Evolutionary conservation across 2,797 vertebrate species (phyloP).

Genomic region (Enteromius viviparus): DNA sequence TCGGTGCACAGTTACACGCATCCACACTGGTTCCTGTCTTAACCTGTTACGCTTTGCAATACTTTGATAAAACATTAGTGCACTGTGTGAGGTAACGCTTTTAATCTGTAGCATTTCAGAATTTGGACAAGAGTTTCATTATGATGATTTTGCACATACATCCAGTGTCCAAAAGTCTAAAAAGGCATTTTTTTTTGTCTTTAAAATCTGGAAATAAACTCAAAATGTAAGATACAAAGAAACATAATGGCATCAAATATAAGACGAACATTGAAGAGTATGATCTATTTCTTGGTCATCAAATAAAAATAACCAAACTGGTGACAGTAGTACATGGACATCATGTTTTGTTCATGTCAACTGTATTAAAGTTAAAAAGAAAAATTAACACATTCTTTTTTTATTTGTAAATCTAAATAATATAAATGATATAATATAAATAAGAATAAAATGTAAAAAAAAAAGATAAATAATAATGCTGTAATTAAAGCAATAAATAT

Average conservation of each 20-base stretch:
- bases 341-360: not conserved
- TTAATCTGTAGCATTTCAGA: constrained; percentile 6
- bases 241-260: not conserved
- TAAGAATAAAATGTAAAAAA: not conserved
- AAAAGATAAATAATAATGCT: not conserved
- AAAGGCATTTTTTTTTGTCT: too few species aligned
- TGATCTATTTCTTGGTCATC: not conserved
- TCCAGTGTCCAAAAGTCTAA: not conserved
- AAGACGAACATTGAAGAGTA: not conserved
- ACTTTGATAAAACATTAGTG: constrained; percentile 8
- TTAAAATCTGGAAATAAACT: not conserved
- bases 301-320: not conserved
- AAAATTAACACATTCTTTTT: not conserved
- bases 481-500: not conserved
- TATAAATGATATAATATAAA: not conserved
- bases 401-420: not conserved
- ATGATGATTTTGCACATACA: not conserved
- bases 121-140: not conserved
- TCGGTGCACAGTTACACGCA: constrained; percentile 10
- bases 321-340: not conserved
- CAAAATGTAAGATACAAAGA: not conserved
- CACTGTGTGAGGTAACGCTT: not conserved
- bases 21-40: constrained; percentile 3
- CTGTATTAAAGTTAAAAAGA: not conserved
- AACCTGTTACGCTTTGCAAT: not conserved